Conservation (phyloP, 1,140 invertebrate genomes). For the Colletes latitarsis region DNA sequence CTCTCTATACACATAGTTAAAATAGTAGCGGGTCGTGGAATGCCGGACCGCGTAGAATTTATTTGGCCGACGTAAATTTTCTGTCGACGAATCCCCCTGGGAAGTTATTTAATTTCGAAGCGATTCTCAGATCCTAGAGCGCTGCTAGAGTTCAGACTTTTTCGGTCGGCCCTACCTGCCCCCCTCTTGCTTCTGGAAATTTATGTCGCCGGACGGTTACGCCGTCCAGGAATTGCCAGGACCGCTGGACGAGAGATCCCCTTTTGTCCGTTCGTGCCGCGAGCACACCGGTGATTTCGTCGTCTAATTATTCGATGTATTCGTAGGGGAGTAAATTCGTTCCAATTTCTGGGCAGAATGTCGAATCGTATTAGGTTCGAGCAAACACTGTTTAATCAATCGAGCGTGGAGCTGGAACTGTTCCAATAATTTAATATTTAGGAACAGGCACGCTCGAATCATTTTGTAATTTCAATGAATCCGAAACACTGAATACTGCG, state of each 20-base stretch:
- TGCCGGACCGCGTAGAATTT: conserved; percentile 60
- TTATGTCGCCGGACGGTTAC: conserved; percentile 30
- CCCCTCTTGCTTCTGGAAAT: conserved; percentile 25
- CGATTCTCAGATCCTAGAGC: conserved; percentile 60
- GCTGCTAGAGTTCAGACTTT: conserved; percentile 38
- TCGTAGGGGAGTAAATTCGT: too few species aligned
- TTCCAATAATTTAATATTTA: too few species aligned
- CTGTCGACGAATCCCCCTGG: conserved; percentile 57
- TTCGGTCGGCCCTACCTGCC: conserved; percentile 25
- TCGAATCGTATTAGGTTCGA: too few species aligned
- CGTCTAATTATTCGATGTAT: conserved; percentile 3
- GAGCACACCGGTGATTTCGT: conserved; percentile 19
- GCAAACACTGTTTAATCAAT: too few species aligned
- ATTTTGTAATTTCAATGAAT: too few species aligned
- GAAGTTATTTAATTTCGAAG: conserved; percentile 65
- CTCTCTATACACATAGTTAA: conserved; percentile 62
- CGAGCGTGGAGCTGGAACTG: too few species aligned
- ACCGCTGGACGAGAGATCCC: not conserved
- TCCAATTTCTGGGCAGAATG: too few species aligned
- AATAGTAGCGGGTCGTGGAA: conserved; percentile 60
- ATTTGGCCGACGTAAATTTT: conserved; percentile 63
- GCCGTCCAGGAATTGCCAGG: conserved; percentile 6
- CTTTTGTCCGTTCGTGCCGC: conserved; percentile 7
- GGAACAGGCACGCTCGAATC: too few species aligned
- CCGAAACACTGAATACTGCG: too few species aligned